Percentiles rank a stretch among this genome's conserved stretches.
Conservation (phyloP, 1,140 invertebrate species). For the Zaprionus ghesquierei region DNA sequence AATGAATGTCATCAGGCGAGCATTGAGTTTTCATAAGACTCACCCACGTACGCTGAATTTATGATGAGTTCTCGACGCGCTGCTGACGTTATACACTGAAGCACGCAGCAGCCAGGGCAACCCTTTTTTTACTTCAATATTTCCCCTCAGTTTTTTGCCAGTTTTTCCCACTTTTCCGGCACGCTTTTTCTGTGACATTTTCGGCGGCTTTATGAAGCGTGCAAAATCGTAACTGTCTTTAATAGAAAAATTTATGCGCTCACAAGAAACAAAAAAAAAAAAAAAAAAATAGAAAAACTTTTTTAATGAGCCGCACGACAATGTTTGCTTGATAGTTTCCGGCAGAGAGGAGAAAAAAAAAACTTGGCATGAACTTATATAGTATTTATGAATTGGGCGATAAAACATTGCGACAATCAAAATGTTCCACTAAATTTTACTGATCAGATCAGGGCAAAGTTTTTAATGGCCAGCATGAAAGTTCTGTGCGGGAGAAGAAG, state of each 20-base stretch:
- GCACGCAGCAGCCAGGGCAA: not conserved
- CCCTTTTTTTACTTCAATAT: conserved; percentile 3
- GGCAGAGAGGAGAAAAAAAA: not conserved
- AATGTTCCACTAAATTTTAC: conserved; percentile 33
- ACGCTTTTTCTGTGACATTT: conserved; percentile 1
- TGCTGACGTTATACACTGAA: conserved; percentile 11
- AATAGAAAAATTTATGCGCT: conserved; percentile 68
- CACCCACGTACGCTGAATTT: conserved; percentile 67
- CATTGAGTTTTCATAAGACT: conserved; percentile 76
- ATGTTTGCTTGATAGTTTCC: conserved; percentile 8
- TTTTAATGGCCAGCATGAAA: not conserved
- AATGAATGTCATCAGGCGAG: conserved; percentile 74
- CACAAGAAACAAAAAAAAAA: not conserved
- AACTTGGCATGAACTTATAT: not conserved
- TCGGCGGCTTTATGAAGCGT: conserved; percentile 60
- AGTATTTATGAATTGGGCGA: conserved; percentile 21
- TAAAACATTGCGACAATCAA: conserved; percentile 17
- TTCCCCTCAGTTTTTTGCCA: not conserved
- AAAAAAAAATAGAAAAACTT: conserved; percentile 5
- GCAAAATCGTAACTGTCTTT: conserved; percentile 32
- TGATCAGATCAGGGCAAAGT: conserved; percentile 22
- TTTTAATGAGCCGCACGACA: conserved; percentile 36
- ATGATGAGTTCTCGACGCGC: conserved; percentile 62
- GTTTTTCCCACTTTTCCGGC: not conserved
- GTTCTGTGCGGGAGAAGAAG: not conserved